phyloP scores from a whole-genome alignment of 2,113 vertebrate genomes.

The Steatornis caripensis region DNA sequence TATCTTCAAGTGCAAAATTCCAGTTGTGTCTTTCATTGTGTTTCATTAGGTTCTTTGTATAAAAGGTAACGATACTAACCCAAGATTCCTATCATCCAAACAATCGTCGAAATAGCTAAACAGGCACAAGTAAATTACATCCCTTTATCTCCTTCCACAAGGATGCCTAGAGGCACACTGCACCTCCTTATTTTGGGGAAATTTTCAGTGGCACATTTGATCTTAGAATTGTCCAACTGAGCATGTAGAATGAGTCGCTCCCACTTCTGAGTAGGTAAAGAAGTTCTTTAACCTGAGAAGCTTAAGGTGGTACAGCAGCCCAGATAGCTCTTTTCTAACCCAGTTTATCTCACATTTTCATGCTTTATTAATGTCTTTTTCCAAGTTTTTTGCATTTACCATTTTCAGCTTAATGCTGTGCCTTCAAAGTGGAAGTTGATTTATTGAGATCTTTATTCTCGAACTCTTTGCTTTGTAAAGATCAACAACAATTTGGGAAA shows the following conservation, averaged over 20 bases:
- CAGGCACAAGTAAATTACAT: neutral
- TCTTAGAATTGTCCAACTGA: neutral
- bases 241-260: neutral
- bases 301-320: neutral
- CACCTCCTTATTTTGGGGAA: neutral
- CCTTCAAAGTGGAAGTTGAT: neutral
- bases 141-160: neutral
- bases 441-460: neutral
- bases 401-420: neutral
- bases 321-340: neutral
- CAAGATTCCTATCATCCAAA: neutral
- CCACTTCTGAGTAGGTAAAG: neutral
- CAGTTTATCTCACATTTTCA: neutral
- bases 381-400: neutral
- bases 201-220: neutral
- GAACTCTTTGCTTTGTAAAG: neutral
- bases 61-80: neutral
- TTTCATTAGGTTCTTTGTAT: neutral
- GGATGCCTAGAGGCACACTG: neutral
- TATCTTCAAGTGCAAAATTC: neutral
- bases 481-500: neutral
- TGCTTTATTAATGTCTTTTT: neutral
- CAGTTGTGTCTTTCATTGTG: neutral
- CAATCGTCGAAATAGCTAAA: neutral
- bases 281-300: neutral